Conservation (phyloP, 2,888 invertebrate species). For the Trichopoda pennipes region DNA sequence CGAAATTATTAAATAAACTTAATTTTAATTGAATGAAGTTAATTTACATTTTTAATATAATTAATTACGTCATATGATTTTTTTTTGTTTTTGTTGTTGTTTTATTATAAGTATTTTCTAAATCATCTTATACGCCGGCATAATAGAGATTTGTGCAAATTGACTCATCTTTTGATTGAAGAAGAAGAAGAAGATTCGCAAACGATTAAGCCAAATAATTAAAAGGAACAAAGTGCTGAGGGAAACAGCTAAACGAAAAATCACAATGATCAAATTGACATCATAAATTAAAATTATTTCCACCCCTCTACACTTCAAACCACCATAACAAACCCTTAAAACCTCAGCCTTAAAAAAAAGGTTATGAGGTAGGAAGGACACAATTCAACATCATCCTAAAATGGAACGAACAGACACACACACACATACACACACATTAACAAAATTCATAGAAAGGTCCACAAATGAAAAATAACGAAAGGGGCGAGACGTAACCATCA, state of each 20-base stretch:
- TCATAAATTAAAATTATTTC: conserved; percentile 81
- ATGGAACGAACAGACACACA: conserved; percentile 3
- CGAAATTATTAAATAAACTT: no score
- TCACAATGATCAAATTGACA: conserved; percentile 73
- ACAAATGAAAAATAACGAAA: conserved; percentile 70
- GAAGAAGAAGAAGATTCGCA: conserved; percentile 1
- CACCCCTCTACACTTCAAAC: conserved; percentile 79
- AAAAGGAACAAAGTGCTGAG: not conserved
- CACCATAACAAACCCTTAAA: conserved; percentile 61
- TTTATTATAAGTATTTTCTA: not conserved
- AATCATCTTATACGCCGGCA: conserved; percentile 24
- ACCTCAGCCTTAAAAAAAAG: conserved; percentile 52
- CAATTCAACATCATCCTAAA: conserved; percentile 17
- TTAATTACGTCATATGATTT: not conserved
- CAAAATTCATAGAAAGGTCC: conserved; percentile 31
- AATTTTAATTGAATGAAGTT: no score
- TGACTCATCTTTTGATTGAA: conserved; percentile 51
- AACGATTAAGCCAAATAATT: conserved; percentile 33
- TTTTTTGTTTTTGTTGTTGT: no score
- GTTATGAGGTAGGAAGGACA: conserved; percentile 65
- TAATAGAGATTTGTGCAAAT: conserved; percentile 45
- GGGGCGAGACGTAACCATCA: conserved; percentile 79
- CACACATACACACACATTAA: not conserved
- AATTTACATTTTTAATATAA: no score
- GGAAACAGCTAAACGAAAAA: conserved; percentile 29